Evolutionary conservation across 2,797 vertebrate species (phyloP).

Genomic region (Echeneis naucrates): DNA sequence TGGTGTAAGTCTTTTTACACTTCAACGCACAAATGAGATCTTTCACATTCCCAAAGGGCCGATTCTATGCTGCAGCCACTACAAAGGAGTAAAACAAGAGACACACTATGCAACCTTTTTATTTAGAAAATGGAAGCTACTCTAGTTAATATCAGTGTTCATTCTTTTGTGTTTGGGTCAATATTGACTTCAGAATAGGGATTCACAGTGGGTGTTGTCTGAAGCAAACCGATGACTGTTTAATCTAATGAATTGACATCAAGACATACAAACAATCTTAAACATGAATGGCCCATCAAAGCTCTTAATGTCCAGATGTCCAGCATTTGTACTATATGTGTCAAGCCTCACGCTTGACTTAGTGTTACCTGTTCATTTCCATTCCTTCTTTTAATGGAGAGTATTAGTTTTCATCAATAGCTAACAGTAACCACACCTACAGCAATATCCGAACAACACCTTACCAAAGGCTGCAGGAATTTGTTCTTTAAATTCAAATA

Average conservation of each 20-base stretch:
- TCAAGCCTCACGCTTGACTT: not conserved
- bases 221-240: too few relatives aligned
- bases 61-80: not conserved
- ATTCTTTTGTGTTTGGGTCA: not conserved
- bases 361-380: constrained; percentile 3
- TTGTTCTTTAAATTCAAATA: too few relatives aligned
- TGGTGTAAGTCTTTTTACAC: constrained; percentile 91
- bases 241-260: too few relatives aligned
- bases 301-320: not conserved
- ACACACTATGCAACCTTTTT: not conserved
- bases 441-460: too few relatives aligned
- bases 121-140: not conserved
- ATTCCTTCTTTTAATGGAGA: not conserved
- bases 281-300: not conserved
- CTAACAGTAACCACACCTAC: constrained; percentile 10
- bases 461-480: too few relatives aligned
- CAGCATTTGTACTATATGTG: not conserved
- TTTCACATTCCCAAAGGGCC: not conserved
- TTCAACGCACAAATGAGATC: not conserved
- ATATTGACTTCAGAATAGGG: too few relatives aligned
- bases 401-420: not conserved
- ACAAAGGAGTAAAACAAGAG: not conserved
- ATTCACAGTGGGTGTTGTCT: not conserved
- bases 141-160: not conserved
- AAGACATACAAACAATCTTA: not conserved